Evolutionary conservation across 2,113 vertebrate species (phyloP).

Genomic region (Microtus montanus): DNA sequence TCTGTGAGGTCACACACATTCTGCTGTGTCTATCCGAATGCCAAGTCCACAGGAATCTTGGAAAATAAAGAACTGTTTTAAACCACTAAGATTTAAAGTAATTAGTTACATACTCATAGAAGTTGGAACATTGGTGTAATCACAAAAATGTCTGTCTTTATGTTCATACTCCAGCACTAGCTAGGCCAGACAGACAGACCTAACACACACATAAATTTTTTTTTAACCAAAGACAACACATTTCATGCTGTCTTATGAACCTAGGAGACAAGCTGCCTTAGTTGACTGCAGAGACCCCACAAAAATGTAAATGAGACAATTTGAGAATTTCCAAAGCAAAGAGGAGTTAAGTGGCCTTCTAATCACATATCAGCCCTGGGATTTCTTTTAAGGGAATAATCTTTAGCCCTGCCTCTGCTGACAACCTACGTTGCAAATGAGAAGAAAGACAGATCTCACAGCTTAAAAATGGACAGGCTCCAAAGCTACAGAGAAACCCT

Average conservation of each 20-base stretch:
- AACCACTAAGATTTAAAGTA: background rate
- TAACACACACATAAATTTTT: background rate
- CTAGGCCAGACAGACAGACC: background rate
- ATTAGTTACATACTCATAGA: background rate
- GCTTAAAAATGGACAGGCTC: conserved; percentile 1
- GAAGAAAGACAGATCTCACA: conserved; percentile 2
- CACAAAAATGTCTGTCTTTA: background rate
- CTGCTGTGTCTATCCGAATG: background rate
- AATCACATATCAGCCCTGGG: background rate
- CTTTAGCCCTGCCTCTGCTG: conserved; percentile 10
- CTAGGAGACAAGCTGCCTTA: background rate
- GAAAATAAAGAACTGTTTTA: background rate
- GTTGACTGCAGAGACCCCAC: background rate
- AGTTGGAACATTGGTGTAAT: background rate
- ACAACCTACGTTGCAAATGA: conserved; percentile 34
- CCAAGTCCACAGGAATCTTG: background rate
- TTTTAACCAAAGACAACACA: background rate
- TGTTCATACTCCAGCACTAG: background rate
- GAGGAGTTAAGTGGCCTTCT: background rate
- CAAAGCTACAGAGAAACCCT: background rate
- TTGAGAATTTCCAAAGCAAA: conserved; percentile 31
- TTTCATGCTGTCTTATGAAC: background rate
- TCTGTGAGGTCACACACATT: background rate
- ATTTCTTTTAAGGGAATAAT: background rate
- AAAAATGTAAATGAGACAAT: conserved; percentile 30